phyloP scores from a whole-genome alignment of 2,888 invertebrate genomes.

The Magallana nippona region DNA sequence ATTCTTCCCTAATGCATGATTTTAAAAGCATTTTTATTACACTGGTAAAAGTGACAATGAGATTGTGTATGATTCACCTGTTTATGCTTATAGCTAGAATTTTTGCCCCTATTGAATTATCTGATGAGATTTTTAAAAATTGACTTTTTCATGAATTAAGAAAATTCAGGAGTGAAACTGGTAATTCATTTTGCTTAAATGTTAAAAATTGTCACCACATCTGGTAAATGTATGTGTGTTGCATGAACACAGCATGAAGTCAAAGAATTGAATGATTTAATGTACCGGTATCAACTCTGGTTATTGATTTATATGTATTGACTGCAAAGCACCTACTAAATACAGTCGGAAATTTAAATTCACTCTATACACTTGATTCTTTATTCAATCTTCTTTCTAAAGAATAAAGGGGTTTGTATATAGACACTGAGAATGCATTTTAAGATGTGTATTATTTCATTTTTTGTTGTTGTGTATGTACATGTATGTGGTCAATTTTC shows the following conservation, averaged over 20 bases:
- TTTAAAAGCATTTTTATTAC: too few relatives aligned
- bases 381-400: neutral
- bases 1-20: too few relatives aligned
- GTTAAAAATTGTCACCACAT: neutral
- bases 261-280: neutral
- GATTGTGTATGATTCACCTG: too few relatives aligned
- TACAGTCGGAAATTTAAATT: too few relatives aligned
- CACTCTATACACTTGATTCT: neutral
- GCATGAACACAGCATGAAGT: neutral
- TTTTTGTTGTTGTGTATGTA: neutral
- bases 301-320: too few relatives aligned
- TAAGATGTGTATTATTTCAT: neutral
- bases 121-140: neutral
- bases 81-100: too few relatives aligned
- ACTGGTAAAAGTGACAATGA: too few relatives aligned
- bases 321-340: too few relatives aligned
- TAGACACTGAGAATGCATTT: neutral
- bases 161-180: neutral
- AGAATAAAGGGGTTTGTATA: constrained; percentile 21
- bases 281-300: too few relatives aligned
- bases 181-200: neutral
- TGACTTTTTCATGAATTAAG: neutral
- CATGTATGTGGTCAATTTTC: neutral
- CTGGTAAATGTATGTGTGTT: neutral
- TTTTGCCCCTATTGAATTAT: too few relatives aligned